phyloP scores from a whole-genome alignment of 2,888 invertebrate species.

The Selenia dentaria region DNA sequence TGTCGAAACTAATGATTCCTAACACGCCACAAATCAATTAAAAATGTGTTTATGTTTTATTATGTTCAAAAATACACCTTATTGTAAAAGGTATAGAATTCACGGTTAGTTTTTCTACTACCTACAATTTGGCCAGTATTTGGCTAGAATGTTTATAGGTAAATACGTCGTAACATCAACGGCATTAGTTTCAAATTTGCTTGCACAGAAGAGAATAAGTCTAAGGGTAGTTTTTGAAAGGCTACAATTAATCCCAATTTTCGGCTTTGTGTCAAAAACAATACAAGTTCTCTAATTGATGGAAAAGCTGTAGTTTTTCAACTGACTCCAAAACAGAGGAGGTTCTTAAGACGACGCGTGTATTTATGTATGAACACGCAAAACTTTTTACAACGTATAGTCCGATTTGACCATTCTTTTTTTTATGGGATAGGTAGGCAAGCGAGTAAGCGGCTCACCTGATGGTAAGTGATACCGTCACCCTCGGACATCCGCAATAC shows the following conservation, averaged over 20 bases:
- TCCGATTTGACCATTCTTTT: too few species aligned
- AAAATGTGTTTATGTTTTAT: conserved; percentile 19
- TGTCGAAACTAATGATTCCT: conserved; percentile 49
- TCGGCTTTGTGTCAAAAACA: conserved; percentile 38
- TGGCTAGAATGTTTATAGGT: too few species aligned
- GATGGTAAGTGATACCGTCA: too few species aligned
- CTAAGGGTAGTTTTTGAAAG: conserved; percentile 21
- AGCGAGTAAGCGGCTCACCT: too few species aligned
- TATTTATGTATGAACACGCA: too few species aligned
- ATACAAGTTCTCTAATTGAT: conserved; percentile 31
- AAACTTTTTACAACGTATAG: too few species aligned
- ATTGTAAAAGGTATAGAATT: not conserved
- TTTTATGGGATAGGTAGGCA: too few species aligned
- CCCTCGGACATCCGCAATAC: too few species aligned
- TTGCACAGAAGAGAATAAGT: not conserved
- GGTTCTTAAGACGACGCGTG: too few species aligned
- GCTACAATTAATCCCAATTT: conserved; percentile 39
- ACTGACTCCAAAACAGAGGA: too few species aligned
- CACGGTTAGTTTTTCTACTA: not conserved
- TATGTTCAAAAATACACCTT: not conserved
- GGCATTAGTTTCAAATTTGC: conserved; percentile 5
- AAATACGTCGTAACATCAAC: not conserved
- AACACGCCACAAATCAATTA: conserved; percentile 63
- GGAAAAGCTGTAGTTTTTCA: conserved; percentile 28
- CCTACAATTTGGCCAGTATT: not conserved